Base-by-base conservation (phyloP, 1,140 invertebrate species). In the Colletes latitarsis region DNA sequence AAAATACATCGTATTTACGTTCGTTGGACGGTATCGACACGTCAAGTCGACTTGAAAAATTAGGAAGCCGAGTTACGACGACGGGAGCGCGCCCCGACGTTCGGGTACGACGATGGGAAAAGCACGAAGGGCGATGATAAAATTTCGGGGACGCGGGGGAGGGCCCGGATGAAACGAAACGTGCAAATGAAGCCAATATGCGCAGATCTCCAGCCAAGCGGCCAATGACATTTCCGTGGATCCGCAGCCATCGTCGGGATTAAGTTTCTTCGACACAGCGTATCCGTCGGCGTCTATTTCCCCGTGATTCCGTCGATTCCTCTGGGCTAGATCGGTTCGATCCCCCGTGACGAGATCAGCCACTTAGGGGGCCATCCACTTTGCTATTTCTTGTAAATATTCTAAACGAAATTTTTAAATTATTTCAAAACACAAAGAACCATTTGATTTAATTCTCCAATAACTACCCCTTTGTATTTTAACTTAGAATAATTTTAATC, bases 141-240 rank as follows among this genome's bases (percentile, higher is more conserved):
- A 73, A 79, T 79, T 73, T 4, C 21, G 43, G 30, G 9, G 52
- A 67, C 6, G 55, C 17, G 6, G 49, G 60, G 49, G 17, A 12
- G 3, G 74, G 84, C 9, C 49, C 79, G 89, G 82, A 88, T 89
- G 86, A 92, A 92, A 91, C 88, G 91, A 92, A 90, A 92, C 90
- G 90, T 92, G 90, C 88, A 92, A 93, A 93, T 91, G 91, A 93
- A 90, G 91, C 91, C 92, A 93, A 93, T 93, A 91, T 92, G 86
- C 89, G 88, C 78, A 74, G 82, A 90, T 89, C 87, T 90, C 88
- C 89, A 89, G 84, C 82, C 82, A 88, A 81, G 85, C 89, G 86
- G 83, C 71, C 89, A 90, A 91, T 83, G 88, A 89, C 86, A 90
- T 92, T 91, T 91, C 52, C 63, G 76, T 76, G 81, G 70, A 81